Base-by-base conservation (phyloP, 2,888 invertebrate genomes). In the Emesis castigata region DNA sequence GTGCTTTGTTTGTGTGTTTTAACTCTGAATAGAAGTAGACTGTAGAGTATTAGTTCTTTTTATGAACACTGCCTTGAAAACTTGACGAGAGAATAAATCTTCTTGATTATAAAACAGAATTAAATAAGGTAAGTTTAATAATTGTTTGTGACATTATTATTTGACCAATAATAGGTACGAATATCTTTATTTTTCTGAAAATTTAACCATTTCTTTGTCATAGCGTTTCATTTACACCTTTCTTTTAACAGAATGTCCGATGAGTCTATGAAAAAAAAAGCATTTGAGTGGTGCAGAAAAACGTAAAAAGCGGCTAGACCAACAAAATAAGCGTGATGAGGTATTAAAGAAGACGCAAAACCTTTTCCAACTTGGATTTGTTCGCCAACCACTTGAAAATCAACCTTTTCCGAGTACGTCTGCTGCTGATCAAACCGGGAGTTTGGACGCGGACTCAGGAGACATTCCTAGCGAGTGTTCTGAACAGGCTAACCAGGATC, bases 381-480 rank as follows among this genome's bases (percentile, higher is more conserved):
- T 62, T 62, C 26, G 62, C 26, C 62, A 62, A 56, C 65, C 34
- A 64, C 18, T 34, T 29, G 53, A 65, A 65, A 56, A 73, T 53
- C n/a, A 53, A 69, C 69, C 53, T 69, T 56, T 31, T 65, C 65
- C 73, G 31, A 53, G 56, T 65, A 73, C 73, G 65, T 56, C 65
- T 31, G 29, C 73, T 65, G 22, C 39, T 44, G 39, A 31, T 44
- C 62, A 71, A 71, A 65, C 53, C 22, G 20, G 34, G 64, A 66
- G 65, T 64, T 39, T 29, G 73, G 73, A 31, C 66, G 56, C 65
- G 73, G 73, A 73, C 56, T 20, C 73, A 48, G 56, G 31, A 65
- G 65, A 73, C n/a, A 65, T 73, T 65, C 65, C 56, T 73, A 39
- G 65, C 73, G 65, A 73, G 65, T 65, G 53, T 73, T 66, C 53